phyloP scores from a whole-genome alignment of 2,888 invertebrate species.

The Melolontha melolontha region DNA sequence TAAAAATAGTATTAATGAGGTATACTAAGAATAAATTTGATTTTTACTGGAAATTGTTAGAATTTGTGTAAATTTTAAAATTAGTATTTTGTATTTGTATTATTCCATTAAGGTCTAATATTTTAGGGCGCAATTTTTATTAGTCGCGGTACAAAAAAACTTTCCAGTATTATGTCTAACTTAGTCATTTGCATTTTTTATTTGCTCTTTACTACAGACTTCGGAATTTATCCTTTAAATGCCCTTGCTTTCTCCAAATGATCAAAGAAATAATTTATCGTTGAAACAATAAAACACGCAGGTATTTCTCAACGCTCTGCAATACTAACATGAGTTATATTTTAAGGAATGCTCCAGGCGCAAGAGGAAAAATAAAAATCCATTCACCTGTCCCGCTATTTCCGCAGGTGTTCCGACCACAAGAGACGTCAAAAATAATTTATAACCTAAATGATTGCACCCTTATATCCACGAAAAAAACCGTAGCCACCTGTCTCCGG shows the following conservation, averaged over 20 bases:
- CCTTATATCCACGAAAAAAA: slow-evolving; percentile 36
- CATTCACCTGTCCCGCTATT: slow-evolving; percentile 45
- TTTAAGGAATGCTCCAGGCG: slow-evolving; percentile 15
- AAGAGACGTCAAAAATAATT: slow-evolving; percentile 49
- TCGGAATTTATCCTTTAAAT: no score
- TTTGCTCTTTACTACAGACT: no score
- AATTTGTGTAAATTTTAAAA: no score
- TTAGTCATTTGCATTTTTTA: no score
- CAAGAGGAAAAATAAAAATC: slow-evolving; percentile 27
- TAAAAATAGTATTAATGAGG: no score
- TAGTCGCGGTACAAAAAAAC: no score
- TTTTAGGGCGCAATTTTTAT: no score
- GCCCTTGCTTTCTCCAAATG: not conserved
- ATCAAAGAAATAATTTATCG: not conserved
- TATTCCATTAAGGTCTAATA: no score
- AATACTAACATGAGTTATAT: slow-evolving; percentile 36
- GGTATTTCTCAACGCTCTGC: slow-evolving; percentile 20
- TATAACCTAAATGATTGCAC: slow-evolving; percentile 47
- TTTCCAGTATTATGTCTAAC: no score
- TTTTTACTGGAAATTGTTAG: no score
- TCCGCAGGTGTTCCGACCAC: slow-evolving; percentile 45
- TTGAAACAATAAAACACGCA: slow-evolving; percentile 7
- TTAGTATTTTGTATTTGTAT: no score
- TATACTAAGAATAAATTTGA: no score
- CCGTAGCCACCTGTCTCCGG: slow-evolving; percentile 41